Evolutionary conservation across 2,888 invertebrate species (phyloP).

Genomic region (Mayetiola destructor): DNA sequence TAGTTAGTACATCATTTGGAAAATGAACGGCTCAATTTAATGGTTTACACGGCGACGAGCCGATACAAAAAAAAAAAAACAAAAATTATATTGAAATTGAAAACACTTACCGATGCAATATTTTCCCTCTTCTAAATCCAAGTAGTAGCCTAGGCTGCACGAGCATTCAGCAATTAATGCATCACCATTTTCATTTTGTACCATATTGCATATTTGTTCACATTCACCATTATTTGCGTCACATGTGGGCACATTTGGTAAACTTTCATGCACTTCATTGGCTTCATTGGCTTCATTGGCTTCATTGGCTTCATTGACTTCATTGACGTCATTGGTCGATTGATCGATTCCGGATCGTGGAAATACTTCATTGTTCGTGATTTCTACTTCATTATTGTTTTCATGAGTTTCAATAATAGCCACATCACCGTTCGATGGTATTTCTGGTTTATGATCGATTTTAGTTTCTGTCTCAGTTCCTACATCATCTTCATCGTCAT

Average conservation of each 20-base stretch:
- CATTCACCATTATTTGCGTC: conserved; percentile 37
- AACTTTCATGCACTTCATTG: conserved; percentile 16
- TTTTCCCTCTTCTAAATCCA: conserved; percentile 34
- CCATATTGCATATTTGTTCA: conserved; percentile 36
- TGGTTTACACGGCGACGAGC: not conserved
- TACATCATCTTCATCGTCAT: not conserved
- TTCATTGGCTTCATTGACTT: conserved; percentile 14
- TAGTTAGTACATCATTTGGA: too few species aligned
- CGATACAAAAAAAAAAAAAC: not conserved
- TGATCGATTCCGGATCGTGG: too few species aligned
- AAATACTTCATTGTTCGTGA: not conserved
- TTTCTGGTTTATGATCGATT: not conserved
- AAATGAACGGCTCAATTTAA: too few species aligned
- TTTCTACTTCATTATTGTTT: not conserved
- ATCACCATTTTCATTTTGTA: conserved; percentile 30
- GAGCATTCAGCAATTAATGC: conserved; percentile 27
- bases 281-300: conserved; percentile 19
- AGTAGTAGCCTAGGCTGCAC: conserved; percentile 34
- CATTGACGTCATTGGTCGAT: conserved; percentile 5
- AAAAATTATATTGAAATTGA: not conserved
- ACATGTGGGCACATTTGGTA: conserved; percentile 23
- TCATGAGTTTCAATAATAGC: conserved; percentile 13
- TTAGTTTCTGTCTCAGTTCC: not conserved
- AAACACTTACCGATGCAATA: conserved; percentile 28
- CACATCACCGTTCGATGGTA: not conserved